Evolutionary conservation across 1,140 invertebrate species (phyloP).

Genomic region (Monomorium pharaonis): DNA sequence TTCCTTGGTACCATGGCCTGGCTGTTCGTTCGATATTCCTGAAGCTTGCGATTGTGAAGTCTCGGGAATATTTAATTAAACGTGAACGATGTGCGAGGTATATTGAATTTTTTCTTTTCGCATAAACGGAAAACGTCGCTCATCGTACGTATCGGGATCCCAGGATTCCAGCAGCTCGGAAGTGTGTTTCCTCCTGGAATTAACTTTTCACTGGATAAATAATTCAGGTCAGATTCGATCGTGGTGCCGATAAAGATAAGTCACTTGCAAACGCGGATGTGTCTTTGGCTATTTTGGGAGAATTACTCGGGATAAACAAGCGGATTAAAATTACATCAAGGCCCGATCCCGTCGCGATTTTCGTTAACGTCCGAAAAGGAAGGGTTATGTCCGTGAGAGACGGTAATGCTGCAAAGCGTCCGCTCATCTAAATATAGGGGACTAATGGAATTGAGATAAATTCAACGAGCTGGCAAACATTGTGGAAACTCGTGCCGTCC

Average conservation of each 20-base stretch:
- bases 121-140: not conserved
- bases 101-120: conserved; percentile 18
- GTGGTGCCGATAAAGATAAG: not conserved
- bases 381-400: not conserved
- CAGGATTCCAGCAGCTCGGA: not conserved
- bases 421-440: conserved; percentile 54
- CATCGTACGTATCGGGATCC: not conserved
- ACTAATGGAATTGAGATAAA: conserved; percentile 64
- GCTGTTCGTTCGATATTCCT: not conserved
- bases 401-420: conserved; percentile 35
- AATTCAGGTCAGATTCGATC: not conserved
- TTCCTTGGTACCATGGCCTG: not conserved
- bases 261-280: not conserved
- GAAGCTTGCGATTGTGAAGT: conserved; percentile 1
- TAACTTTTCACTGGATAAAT: not conserved
- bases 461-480: conserved; percentile 65
- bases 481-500: conserved; percentile 4
- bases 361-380: conserved; percentile 36
- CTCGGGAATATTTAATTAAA: conserved; percentile 39
- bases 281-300: not conserved
- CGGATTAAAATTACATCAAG: conserved; percentile 12
- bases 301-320: not conserved
- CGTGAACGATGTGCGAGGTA: not conserved
- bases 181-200: not conserved
- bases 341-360: conserved; percentile 5